Conservation (phyloP, 1,140 invertebrate species). For the Drosophila oshimai region DNA sequence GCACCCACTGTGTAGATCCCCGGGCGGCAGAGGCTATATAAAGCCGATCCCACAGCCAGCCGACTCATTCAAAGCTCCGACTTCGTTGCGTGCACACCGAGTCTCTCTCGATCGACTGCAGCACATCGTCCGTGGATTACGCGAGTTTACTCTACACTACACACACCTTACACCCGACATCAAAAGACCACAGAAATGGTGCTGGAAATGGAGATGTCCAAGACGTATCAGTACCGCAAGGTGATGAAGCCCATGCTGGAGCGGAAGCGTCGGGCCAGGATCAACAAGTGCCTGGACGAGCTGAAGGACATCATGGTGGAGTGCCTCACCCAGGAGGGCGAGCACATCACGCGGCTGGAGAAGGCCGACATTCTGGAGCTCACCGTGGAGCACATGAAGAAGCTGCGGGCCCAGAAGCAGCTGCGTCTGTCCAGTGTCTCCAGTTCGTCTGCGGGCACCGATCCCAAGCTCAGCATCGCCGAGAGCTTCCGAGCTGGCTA, state of each 20-base stretch:
- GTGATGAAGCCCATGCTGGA: constrained; percentile 92
- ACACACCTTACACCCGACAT: background rate
- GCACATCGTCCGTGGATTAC: constrained; percentile 57
- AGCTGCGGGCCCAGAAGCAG: constrained; percentile 87
- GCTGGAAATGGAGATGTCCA: constrained; percentile 83
- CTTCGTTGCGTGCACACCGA: constrained; percentile 49
- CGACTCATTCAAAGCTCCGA: constrained; percentile 76
- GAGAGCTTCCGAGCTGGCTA: constrained; percentile 90
- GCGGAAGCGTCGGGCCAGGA: constrained; percentile 92
- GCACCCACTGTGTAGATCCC: constrained; percentile 22
- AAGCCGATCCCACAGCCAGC: constrained; percentile 56
- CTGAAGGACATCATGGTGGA: constrained; percentile 91
- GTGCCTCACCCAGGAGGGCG: constrained; percentile 85
- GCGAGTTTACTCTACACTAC: constrained; percentile 40
- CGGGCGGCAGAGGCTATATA: constrained; percentile 61
- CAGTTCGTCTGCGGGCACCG: constrained; percentile 3
- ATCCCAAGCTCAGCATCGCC: constrained; percentile 84
- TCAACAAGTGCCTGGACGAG: constrained; percentile 94
- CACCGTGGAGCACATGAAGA: constrained; percentile 92
- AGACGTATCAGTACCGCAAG: constrained; percentile 86
- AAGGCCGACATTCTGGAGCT: constrained; percentile 96
- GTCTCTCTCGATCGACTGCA: constrained; percentile 1
- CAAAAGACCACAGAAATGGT: constrained; percentile 52
- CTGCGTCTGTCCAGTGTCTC: constrained; percentile 65
- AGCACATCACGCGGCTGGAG: constrained; percentile 92